Evolutionary conservation across 2,888 invertebrate genomes (phyloP).

Genomic region (Zaprionus bogoriensis): DNA sequence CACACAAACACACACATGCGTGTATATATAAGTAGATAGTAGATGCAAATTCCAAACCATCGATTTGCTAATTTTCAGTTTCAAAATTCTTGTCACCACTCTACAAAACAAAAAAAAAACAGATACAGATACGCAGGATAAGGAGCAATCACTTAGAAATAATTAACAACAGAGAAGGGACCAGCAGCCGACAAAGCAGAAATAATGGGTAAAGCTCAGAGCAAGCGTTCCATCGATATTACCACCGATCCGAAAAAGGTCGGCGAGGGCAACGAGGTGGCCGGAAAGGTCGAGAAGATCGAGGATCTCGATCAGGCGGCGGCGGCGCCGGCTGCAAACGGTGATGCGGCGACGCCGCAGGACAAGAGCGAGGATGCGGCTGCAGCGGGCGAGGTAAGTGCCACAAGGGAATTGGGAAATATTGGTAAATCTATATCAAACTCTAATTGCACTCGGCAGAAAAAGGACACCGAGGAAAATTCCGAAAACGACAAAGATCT

Average conservation of each 20-base stretch:
- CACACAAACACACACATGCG: too few species aligned
- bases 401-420: background rate
- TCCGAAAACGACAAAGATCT: conserved; percentile 88
- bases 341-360: conserved; percentile 86
- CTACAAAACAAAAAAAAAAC: too few species aligned
- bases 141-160: conserved; percentile 81
- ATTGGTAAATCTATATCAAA: background rate
- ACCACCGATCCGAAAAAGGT: conserved; percentile 87
- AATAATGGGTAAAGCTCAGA: conserved; percentile 94
- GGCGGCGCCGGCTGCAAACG: conserved; percentile 84
- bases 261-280: conserved; percentile 84
- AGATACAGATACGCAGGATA: background rate
- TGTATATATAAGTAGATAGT: conserved; percentile 1
- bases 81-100: conserved; percentile 40
- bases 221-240: conserved; percentile 94
- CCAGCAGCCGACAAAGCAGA: conserved; percentile 32
- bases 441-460: conserved; percentile 80
- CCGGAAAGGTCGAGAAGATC: conserved; percentile 90
- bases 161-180: conserved; percentile 37
- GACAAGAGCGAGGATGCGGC: conserved; percentile 84
- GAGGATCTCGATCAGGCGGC: conserved; percentile 87
- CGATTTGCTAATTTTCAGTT: conserved; percentile 19
- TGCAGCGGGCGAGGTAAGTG: conserved; percentile 47
- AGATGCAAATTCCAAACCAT: background rate
- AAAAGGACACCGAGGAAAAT: conserved; percentile 84